Evolutionary conservation across 2,113 vertebrate genomes (phyloP), one percentile per base, ranked within the genome.

Genomic region (Vidua chalybeata): DNA sequence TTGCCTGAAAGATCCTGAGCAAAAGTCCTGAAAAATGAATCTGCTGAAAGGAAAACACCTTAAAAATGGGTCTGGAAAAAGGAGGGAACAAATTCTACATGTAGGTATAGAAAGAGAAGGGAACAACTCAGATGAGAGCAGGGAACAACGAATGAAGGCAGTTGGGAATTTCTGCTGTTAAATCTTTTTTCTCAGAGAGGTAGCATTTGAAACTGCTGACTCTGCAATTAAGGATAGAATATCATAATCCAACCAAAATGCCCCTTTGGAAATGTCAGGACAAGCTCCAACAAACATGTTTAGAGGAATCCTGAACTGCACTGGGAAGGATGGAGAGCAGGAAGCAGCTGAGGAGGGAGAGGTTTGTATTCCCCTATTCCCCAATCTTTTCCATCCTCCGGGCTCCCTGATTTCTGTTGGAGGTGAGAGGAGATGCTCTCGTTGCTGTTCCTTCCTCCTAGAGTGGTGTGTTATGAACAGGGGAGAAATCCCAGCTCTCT

Each of bases 161-260:
- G 31, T 23, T 37, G 10, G 45, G 55, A 62, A 64, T 82, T 87
- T 20, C 21, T 68, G 62, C 26, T 61, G 49, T 64, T 54, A 61
- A 79, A 76, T 26, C 4, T 12, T 3, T 37, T 2, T 15, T 59
- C 71, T 61, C 63, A 64, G 87, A 82, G 86, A 61, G 16, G 52
- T 71, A 89, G 71, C 81, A 80, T 96, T 92, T 92, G 48, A 77
- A 96, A 56, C 35, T 83, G 89, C 89, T 94, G 96, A 87, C 87
- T 94, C 67, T 62, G 48, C 72, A 71, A 2, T 59, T 71, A 56
- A 54, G 71, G 66, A 37, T 30, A 9, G 16, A 52, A 74, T 39
- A 37, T 6, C 33, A 27, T n/a, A 71, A 69, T 35, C 43, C 67
- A 86, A 26, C 7, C 33, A 19, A 87, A 89, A 87, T 37, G 35